Evolutionary conservation across 2,888 invertebrate species (phyloP).

Genomic region (Tortricodes alternella): DNA sequence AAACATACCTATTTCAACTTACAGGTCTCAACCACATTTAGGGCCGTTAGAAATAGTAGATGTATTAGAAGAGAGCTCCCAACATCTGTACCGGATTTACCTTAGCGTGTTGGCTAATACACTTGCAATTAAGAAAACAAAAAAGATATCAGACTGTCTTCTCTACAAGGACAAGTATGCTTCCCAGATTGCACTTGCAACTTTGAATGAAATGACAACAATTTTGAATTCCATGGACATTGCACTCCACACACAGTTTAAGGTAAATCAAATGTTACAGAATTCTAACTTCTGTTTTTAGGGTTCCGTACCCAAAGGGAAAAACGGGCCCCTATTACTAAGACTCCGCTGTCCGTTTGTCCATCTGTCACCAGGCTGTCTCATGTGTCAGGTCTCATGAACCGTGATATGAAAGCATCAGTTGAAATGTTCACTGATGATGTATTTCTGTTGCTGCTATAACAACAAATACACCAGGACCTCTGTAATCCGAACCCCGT

Average conservation of each 20-base stretch:
- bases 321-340: no score
- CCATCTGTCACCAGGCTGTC: no score
- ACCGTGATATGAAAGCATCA: no score
- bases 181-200: conserved; percentile 64
- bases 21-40: conserved; percentile 43
- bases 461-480: no score
- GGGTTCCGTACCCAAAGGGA: no score
- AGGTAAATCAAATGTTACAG: no score
- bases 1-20: conserved; percentile 20
- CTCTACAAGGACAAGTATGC: conserved; percentile 70
- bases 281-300: no score
- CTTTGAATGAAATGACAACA: conserved; percentile 62
- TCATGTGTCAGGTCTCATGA: no score
- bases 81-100: conserved; percentile 69
- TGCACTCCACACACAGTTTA: conserved; percentile 60
- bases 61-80: conserved; percentile 66
- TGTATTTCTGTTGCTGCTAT: no score
- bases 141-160: conserved; percentile 59
- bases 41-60: conserved; percentile 62
- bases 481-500: no score
- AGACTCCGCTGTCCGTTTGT: no score
- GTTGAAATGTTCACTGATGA: no score
- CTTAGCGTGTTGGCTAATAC: conserved; percentile 68
- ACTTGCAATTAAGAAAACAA: conserved; percentile 61
- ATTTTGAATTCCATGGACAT: conserved; percentile 71